Evolutionary conservation across 2,113 vertebrate genomes (phyloP), one percentile per base, ranked within the genome.

Genomic region (Tupaia chinensis): DNA sequence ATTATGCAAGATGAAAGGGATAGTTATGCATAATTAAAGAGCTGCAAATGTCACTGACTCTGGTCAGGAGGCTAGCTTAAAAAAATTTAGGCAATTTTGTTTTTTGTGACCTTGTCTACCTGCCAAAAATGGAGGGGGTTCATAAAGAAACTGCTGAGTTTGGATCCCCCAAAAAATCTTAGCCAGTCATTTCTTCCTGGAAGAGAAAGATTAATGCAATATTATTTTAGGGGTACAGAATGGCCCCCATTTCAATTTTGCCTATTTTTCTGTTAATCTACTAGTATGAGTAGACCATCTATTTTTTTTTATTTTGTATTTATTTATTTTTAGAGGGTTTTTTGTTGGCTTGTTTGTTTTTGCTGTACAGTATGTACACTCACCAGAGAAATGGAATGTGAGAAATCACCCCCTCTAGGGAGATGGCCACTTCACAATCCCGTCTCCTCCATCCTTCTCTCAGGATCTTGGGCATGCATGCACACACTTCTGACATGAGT

Each of bases 11-110:
- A 23, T 25, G 96, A 98, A 98, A 93, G 80, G 95, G 92, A 25
- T 61, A 95, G 69, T 73, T 83, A 97, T 97, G 82, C 73, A 34
- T 96, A 98, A 98, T 97, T 98, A 97, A 94, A 97, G 97, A 89
- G 77, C 93, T 79, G n/a, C 6, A 98, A 97, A 98, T 98, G 91
- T 97, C 97, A 98, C 68, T 94, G 68, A 70, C 61, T 92, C 65
- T 29, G 84, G 61, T 77, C 97, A 93, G 66, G 93, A 97, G 95
- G 96, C n/a, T 60, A 93, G 88, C 65, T 88, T 92, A 77, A 95
- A 97, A 96, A 85, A 93, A 93, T 82, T 77, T 66, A 93, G 84
- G 60, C 17, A 90, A 15, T 54, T 93, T 22, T 88, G 10, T 56
- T 61, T 79, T 94, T 89, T 95, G 53, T 94, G 86, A 96, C 93